These are phyloP conservation scores for Henricia sp. DNA, from an alignment of 53 echinoderm and acorn worm species.

Conservation along the genomic window DNA sequence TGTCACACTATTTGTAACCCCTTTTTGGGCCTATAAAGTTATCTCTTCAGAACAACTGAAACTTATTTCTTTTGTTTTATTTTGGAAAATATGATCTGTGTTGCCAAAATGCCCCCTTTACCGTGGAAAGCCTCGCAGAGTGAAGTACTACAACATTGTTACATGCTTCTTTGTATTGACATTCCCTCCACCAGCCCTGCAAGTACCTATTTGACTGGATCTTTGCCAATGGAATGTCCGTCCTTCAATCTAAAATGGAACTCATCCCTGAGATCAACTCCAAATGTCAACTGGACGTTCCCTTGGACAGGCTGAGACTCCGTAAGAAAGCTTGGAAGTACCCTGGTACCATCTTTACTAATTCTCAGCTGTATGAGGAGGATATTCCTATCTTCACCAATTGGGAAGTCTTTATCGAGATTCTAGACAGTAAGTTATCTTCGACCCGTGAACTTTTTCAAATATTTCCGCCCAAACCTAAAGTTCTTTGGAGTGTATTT, in stretches of 20 bases:
- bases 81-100: too few relatives aligned
- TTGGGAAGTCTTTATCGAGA: constrained; percentile 95
- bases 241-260: constrained; percentile 84
- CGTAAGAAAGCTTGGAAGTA: constrained; percentile 98
- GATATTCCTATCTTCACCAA: constrained; percentile 94
- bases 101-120: too few relatives aligned
- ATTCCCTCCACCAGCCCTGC: constrained; percentile 76
- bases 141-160: too few relatives aligned
- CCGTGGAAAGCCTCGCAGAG: too few relatives aligned
- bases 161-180: too few relatives aligned
- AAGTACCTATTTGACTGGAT: constrained; percentile 97
- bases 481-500: too few relatives aligned
- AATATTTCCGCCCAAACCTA: too few relatives aligned
- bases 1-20: too few relatives aligned
- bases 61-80: too few relatives aligned
- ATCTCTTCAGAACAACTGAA: too few relatives aligned
- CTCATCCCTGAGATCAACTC: constrained; percentile 83
- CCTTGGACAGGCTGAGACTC: constrained; percentile 84
- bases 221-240: constrained; percentile 97
- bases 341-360: constrained; percentile 83
- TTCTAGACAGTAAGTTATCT: constrained; percentile 84
- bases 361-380: constrained; percentile 86
- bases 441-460: too few relatives aligned
- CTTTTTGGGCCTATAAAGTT: too few relatives aligned
- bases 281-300: constrained; percentile 75